phyloP scores from a whole-genome alignment of 2,888 invertebrate genomes.

The Drosophila fungiperda region DNA sequence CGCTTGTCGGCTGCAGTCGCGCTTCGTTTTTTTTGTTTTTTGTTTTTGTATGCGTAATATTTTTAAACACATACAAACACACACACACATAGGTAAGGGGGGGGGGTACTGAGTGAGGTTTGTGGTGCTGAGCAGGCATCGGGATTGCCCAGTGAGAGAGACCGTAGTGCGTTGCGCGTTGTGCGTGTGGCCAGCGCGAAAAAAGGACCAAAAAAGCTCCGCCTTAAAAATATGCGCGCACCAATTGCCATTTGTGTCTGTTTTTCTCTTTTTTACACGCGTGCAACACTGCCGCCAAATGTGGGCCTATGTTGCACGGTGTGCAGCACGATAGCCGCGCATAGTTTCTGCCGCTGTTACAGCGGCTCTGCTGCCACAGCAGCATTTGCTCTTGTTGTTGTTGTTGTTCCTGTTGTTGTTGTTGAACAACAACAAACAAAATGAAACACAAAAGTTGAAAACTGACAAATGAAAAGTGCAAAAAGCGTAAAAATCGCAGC shows the following conservation, averaged over 20 bases:
- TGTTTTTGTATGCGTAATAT: slow-evolving; percentile 70
- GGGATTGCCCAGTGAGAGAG: slow-evolving; percentile 57
- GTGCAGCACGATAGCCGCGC: slow-evolving; percentile 59
- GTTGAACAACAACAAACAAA: slow-evolving; percentile 58
- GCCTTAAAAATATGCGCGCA: slow-evolving; percentile 83
- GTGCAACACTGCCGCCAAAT: slow-evolving; percentile 35
- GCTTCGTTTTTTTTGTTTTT: slow-evolving; percentile 55
- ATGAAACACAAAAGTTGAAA: slow-evolving; percentile 20
- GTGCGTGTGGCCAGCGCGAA: slow-evolving; percentile 69
- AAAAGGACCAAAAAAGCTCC: slow-evolving; percentile 84
- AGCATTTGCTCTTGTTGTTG: slow-evolving; percentile 49
- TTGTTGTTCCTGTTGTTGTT: slow-evolving; percentile 56
- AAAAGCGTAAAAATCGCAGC: slow-evolving; percentile 74
- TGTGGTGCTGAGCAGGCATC: slow-evolving; percentile 23
- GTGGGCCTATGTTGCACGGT: slow-evolving; percentile 59
- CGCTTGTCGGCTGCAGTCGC: slow-evolving; percentile 60
- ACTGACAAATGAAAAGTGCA: slow-evolving; percentile 80
- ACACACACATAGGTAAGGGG: neutral
- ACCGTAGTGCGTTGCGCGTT: slow-evolving; percentile 55
- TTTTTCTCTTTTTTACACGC: slow-evolving; percentile 83
- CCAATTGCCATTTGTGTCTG: slow-evolving; percentile 82
- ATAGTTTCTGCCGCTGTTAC: slow-evolving; percentile 47
- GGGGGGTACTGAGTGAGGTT: slow-evolving; percentile 15
- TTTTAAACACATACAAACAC: slow-evolving; percentile 62
- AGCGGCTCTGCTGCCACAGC: slow-evolving; percentile 12